Conservation (phyloP, 2,797 vertebrate species). For the Xenentodon cancila region DNA sequence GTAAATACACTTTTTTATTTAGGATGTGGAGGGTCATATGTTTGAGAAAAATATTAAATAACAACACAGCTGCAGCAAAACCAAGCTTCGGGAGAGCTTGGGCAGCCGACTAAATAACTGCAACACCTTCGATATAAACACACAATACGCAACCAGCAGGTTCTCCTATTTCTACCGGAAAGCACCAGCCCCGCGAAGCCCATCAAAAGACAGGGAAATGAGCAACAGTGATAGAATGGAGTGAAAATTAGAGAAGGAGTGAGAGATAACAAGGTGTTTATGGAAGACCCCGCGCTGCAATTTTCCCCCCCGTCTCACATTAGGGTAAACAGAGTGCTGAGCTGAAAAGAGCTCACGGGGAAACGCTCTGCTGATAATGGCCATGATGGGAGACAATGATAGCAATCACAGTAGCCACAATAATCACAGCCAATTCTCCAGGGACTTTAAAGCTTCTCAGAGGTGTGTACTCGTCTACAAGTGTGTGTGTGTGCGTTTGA, state of each 20-base stretch:
- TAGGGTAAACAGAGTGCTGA: slow-evolving; percentile 74
- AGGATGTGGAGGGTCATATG: slow-evolving; percentile 1
- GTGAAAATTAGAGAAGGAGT: slow-evolving; percentile 74
- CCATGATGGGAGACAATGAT: slow-evolving; percentile 77
- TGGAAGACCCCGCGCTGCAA: slow-evolving; percentile 62
- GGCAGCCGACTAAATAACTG: slow-evolving; percentile 30
- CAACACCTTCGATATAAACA: slow-evolving; percentile 42
- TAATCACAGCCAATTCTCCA: slow-evolving; percentile 71
- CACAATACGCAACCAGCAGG: slow-evolving; percentile 17
- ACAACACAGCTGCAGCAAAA: slow-evolving; percentile 15
- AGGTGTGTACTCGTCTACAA: background rate
- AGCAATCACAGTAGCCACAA: slow-evolving; percentile 77
- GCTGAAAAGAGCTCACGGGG: slow-evolving; percentile 65
- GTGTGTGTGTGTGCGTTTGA: slow-evolving; percentile 13
- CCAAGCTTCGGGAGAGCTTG: slow-evolving; percentile 27
- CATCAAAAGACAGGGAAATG: slow-evolving; percentile 38
- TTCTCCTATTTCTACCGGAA: slow-evolving; percentile 37
- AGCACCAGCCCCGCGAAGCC: background rate
- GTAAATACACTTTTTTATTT: slow-evolving; percentile 36
- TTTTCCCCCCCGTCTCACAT: slow-evolving; percentile 69
- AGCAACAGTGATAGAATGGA: slow-evolving; percentile 62
- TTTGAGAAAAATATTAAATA: background rate
- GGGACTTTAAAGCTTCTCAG: slow-evolving; percentile 62
- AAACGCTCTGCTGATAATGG: slow-evolving; percentile 71
- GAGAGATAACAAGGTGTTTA: slow-evolving; percentile 81